phyloP scores from a whole-genome alignment of 2,888 invertebrate species.

The Eulithis prunata region DNA sequence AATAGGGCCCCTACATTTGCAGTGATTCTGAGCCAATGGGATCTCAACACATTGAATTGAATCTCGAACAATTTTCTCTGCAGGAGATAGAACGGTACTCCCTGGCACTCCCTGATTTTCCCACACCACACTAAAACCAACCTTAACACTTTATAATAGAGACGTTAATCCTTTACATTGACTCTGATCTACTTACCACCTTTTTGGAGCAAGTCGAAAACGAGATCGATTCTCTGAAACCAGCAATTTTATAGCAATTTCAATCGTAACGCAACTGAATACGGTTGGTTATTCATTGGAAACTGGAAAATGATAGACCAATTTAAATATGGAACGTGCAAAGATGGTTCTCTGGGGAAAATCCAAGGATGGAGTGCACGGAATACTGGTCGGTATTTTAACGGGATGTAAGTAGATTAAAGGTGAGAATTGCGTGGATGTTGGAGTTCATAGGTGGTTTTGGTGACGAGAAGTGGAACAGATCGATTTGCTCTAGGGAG shows the following conservation, averaged over 20 bases:
- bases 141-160: conserved; percentile 35
- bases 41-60: conserved; percentile 53
- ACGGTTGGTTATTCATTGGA: conserved; percentile 48
- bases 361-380: conserved; percentile 52
- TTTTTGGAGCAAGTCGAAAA: conserved; percentile 52
- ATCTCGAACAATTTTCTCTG: conserved; percentile 69
- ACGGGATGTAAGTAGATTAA: conserved; percentile 17
- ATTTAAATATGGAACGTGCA: conserved; percentile 77
- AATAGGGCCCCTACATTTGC: conserved; percentile 46
- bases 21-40: conserved; percentile 63
- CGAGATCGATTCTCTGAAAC: conserved; percentile 81
- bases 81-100: conserved; percentile 69
- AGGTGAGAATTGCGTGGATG: conserved; percentile 48
- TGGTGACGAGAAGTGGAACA: conserved; percentile 48
- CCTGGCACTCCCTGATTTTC: conserved; percentile 63
- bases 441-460: conserved; percentile 52
- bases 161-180: conserved; percentile 42
- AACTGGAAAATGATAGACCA: conserved; percentile 66
- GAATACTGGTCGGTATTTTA: conserved; percentile 48
- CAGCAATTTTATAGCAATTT: conserved; percentile 39
- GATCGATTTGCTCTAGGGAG: conserved; percentile 81
- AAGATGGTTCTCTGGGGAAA: conserved; percentile 84
- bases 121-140: conserved; percentile 45
- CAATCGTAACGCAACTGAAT: conserved; percentile 11
- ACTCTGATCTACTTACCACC: conserved; percentile 47